These are phyloP conservation scores for Lepisosteus osseus DNA, from an alignment of 2,113 vertebrate genomes.

Conservation along the genomic window DNA sequence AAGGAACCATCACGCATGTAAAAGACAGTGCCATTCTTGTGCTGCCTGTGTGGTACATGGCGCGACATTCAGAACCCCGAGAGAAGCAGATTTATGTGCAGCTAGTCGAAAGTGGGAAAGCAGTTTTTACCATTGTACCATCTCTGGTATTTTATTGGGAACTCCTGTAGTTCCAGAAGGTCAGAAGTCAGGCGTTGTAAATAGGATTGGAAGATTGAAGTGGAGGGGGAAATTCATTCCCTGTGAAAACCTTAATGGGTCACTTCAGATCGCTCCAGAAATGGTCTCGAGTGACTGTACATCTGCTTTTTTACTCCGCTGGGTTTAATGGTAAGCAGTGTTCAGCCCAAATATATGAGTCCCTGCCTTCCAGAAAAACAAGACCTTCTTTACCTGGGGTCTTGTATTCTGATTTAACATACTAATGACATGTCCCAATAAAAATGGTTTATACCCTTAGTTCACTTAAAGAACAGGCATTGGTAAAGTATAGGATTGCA, in stretches of 20 bases:
- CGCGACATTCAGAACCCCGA: too few relatives aligned
- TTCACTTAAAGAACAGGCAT: neutral
- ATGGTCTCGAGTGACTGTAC: neutral
- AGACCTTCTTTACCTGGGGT: constrained; percentile 11
- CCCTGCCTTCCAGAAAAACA: constrained; percentile 6
- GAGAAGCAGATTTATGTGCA: too few relatives aligned
- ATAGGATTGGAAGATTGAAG: neutral
- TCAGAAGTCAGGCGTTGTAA: neutral
- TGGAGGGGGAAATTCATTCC: neutral
- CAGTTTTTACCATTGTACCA: neutral
- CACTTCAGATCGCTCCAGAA: neutral
- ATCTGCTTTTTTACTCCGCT: constrained; percentile 20
- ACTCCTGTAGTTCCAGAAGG: neutral
- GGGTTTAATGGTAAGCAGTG: constrained; percentile 10
- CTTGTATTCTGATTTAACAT: neutral
- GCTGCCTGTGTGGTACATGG: too few relatives aligned
- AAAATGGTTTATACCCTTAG: neutral
- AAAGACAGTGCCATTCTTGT: too few relatives aligned
- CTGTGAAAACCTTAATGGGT: neutral
- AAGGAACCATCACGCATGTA: too few relatives aligned
- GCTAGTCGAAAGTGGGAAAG: too few relatives aligned
- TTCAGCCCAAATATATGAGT: constrained; percentile 13
- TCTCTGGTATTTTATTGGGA: neutral
- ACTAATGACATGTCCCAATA: neutral
- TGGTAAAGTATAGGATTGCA: constrained; percentile 2